Conservation (phyloP, 2,888 invertebrate species). For the Eurytoma californica region DNA sequence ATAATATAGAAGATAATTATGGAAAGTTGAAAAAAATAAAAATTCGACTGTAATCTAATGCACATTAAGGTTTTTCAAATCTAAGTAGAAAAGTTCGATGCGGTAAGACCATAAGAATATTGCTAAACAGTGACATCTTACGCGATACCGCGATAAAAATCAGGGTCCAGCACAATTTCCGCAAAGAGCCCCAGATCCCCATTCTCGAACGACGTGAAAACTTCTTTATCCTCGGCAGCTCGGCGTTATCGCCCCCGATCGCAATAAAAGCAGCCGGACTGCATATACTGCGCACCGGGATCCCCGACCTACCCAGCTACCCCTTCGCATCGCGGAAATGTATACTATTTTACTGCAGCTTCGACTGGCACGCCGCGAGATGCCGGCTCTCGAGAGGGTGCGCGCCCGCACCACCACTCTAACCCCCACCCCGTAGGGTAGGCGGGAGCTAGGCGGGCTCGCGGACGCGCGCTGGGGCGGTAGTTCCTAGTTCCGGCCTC, state of each 20-base stretch:
- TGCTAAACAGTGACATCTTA: too few species aligned
- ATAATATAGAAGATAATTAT: too few species aligned
- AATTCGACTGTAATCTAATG: too few species aligned
- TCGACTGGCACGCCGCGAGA: constrained; percentile 2
- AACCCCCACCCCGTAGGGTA: too few species aligned
- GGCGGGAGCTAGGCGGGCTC: not conserved
- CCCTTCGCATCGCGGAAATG: not conserved
- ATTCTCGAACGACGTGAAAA: not conserved
- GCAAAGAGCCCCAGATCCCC: too few species aligned
- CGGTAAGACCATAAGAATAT: too few species aligned
- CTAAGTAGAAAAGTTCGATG: too few species aligned
- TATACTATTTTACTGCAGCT: not conserved
- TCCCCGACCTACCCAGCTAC: not conserved
- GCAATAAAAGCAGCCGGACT: not conserved
- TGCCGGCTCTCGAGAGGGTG: not conserved
- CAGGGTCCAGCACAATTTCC: too few species aligned
- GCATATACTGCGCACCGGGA: not conserved
- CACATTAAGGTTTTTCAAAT: too few species aligned
- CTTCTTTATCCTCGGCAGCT: constrained; percentile 20
- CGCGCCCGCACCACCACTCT: not conserved
- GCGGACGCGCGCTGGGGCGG: constrained; percentile 7
- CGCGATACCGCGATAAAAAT: too few species aligned
- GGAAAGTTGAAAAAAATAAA: too few species aligned
- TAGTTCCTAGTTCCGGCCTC: not conserved
- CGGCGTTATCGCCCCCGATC: not conserved